A percentile compares a stretch with the other conserved stretches of the same genome.
These are phyloP conservation scores for Prietella phreatophila DNA, from an alignment of 2,113 vertebrate genomes.

Conservation along the genomic window DNA sequence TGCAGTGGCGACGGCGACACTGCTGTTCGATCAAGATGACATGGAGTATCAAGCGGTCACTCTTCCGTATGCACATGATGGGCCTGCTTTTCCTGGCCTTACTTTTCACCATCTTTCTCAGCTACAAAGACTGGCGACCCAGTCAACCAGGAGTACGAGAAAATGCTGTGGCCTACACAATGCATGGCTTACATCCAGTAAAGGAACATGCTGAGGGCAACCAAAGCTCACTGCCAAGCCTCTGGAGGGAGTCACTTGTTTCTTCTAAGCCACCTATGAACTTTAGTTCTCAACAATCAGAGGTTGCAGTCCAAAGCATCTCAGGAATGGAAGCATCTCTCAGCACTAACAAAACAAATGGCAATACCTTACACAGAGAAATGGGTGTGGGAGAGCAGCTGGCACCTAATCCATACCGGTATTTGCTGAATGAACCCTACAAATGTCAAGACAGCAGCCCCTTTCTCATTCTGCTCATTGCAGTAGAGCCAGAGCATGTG, in stretches of 20 bases:
- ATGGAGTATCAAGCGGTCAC: constrained; percentile 91
- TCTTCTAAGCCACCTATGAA: constrained; percentile 79
- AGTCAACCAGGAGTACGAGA: constrained; percentile 83
- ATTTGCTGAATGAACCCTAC: constrained; percentile 87
- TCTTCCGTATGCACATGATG: constrained; percentile 88
- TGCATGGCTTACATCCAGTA: constrained; percentile 84
- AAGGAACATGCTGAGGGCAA: constrained; percentile 79
- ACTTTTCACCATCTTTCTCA: constrained; percentile 86
- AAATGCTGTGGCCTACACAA: constrained; percentile 86
- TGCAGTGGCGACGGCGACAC: constrained; percentile 96
- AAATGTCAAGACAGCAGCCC: constrained; percentile 85
- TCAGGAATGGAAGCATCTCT: constrained; percentile 87
- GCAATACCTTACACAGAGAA: constrained; percentile 87
- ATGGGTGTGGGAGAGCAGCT: constrained; percentile 80
- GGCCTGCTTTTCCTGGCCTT: constrained; percentile 88
- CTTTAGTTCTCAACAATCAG: constrained; percentile 81
- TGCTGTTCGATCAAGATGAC: constrained; percentile 96
- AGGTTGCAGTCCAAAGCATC: constrained; percentile 69
- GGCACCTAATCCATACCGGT: constrained; percentile 83
- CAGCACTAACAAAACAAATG: constrained; percentile 80
- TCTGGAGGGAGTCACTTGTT: constrained; percentile 81
- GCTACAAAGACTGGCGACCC: constrained; percentile 90
- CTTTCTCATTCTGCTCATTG: constrained; percentile 90
- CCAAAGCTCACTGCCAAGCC: constrained; percentile 82
- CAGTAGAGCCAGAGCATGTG: constrained; percentile 83